phyloP scores from a whole-genome alignment of 2,888 invertebrate species.

The Pandemis cinnamomeana region DNA sequence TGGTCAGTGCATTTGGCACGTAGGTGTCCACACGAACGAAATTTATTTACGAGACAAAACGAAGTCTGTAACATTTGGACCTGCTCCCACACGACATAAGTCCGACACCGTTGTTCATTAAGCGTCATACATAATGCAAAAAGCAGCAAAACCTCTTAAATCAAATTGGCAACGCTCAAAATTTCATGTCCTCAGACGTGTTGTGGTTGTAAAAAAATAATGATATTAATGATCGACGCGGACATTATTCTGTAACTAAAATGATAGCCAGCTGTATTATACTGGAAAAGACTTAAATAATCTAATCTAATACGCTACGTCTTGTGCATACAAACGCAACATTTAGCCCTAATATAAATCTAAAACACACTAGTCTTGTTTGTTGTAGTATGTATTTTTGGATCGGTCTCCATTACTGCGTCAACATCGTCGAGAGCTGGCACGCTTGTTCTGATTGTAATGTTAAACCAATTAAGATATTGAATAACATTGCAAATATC shows the following conservation, averaged over 20 bases:
- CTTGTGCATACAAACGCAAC: conserved; percentile 33
- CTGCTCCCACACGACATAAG: background rate
- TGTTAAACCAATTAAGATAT: conserved; percentile 37
- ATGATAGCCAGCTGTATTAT: background rate
- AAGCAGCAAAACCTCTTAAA: background rate
- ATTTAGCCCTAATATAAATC: conserved; percentile 40
- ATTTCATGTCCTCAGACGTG: background rate
- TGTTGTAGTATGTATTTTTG: conserved; percentile 67
- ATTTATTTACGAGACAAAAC: background rate
- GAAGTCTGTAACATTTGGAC: background rate
- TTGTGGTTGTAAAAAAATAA: background rate
- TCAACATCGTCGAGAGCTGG: conserved; percentile 53
- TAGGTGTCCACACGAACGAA: background rate
- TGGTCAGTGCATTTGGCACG: too few relatives aligned
- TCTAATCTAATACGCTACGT: background rate
- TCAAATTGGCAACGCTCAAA: background rate
- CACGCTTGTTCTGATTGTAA: conserved; percentile 48
- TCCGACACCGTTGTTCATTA: background rate
- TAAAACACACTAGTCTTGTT: conserved; percentile 44
- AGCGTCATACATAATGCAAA: background rate
- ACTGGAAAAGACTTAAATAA: background rate
- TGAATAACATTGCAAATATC: conserved; percentile 33
- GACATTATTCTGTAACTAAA: background rate
- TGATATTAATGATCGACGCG: background rate
- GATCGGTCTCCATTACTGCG: conserved; percentile 62